Conservation (phyloP, 2,113 vertebrate genomes). For the Excalfactoria chinensis region DNA sequence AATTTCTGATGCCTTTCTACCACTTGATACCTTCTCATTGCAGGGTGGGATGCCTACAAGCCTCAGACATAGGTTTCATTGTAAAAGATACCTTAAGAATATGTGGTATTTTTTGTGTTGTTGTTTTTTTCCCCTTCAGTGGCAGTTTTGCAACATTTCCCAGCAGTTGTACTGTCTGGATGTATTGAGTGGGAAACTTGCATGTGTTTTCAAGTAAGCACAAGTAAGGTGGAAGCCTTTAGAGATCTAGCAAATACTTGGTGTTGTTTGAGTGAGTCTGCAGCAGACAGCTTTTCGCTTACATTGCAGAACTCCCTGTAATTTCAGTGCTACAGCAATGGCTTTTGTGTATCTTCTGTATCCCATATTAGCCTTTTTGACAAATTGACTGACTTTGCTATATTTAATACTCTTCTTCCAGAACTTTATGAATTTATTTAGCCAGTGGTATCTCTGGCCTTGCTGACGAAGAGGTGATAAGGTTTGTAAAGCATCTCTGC, state of each 20-base stretch:
- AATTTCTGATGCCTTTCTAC: not conserved
- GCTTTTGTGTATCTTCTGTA: not conserved
- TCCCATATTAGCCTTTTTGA: not conserved
- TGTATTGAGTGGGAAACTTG: not conserved
- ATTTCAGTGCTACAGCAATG: not conserved
- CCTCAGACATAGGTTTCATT: not conserved
- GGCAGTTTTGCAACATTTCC: not conserved
- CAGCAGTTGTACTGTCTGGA: not conserved
- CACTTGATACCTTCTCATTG: fast-evolving
- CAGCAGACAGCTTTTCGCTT: not conserved
- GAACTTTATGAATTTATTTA: not conserved
- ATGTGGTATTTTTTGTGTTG: no score
- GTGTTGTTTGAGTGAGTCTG: not conserved
- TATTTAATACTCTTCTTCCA: not conserved
- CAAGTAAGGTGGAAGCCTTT: not conserved
- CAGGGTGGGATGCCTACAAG: not conserved
- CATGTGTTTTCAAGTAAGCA: not conserved
- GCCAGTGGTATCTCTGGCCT: not conserved
- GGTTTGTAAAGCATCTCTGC: not conserved
- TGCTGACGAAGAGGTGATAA: not conserved
- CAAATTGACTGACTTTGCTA: not conserved
- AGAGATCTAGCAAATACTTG: not conserved
- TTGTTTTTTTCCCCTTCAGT: not conserved
- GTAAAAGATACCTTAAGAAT: not conserved
- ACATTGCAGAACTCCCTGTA: fast-evolving